Evolutionary conservation across 2,113 vertebrate genomes (phyloP).

Genomic region (Marcusenius ussheri): DNA sequence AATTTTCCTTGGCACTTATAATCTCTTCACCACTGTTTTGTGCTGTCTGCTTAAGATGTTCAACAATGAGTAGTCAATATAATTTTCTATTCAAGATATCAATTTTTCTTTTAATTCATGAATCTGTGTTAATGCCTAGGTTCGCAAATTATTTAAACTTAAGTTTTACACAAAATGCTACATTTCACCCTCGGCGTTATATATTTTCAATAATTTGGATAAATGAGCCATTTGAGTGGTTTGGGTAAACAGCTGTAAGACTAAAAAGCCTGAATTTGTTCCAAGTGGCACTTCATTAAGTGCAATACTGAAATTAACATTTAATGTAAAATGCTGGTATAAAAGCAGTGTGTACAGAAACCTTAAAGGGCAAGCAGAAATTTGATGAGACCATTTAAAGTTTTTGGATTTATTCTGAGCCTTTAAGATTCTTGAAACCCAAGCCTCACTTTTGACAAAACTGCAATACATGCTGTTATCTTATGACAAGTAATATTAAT

Average conservation of each 20-base stretch:
- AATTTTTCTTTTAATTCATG: neutral
- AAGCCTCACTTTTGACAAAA: neutral
- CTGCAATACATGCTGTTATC: neutral
- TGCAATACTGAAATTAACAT: neutral
- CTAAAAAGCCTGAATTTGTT: neutral
- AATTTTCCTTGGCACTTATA: neutral
- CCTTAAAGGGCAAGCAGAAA: neutral
- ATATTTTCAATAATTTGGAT: neutral
- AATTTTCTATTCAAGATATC: neutral
- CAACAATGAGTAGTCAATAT: neutral
- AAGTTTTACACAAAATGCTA: neutral
- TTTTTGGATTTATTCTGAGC: neutral
- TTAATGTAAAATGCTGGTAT: neutral
- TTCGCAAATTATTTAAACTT: neutral
- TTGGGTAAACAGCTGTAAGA: neutral
- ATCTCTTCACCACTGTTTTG: neutral
- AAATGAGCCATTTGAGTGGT: neutral
- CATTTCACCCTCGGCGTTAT: neutral
- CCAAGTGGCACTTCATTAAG: neutral
- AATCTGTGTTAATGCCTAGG: neutral
- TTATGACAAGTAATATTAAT: neutral
- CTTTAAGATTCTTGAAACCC: neutral
- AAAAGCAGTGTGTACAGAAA: neutral
- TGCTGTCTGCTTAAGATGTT: neutral
- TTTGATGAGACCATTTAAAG: neutral